Conservation (phyloP, 2,888 invertebrate genomes). For the Conomelus anceps region DNA sequence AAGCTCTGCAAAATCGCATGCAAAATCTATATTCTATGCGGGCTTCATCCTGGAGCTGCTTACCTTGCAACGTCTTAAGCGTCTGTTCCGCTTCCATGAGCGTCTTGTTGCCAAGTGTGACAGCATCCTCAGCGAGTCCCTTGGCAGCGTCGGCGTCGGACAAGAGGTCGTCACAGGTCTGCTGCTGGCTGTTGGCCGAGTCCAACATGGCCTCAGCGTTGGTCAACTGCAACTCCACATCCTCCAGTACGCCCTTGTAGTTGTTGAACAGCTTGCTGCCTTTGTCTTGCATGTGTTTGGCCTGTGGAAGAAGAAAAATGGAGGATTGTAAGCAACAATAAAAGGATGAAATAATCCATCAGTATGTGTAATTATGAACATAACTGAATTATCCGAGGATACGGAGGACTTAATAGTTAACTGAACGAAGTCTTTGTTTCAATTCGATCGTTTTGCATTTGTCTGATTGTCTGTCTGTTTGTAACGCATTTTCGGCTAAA, state of each 20-base stretch:
- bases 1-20: too few species aligned
- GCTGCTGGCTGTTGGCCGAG: slow-evolving; percentile 61
- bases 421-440: too few species aligned
- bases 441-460: too few species aligned
- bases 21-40: too few species aligned
- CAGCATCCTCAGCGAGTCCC: slow-evolving; percentile 73
- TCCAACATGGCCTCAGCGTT: slow-evolving; percentile 42
- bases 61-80: slow-evolving; percentile 54
- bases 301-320: slow-evolving; percentile 37
- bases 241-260: slow-evolving; percentile 41
- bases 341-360: too few species aligned
- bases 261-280: slow-evolving; percentile 63
- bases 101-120: slow-evolving; percentile 75
- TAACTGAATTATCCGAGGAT: too few species aligned
- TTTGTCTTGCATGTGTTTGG: slow-evolving; percentile 47
- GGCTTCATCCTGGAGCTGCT: too few species aligned
- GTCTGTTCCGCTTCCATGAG: slow-evolving; percentile 73
- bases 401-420: too few species aligned
- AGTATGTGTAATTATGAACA: too few species aligned
- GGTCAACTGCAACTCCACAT: slow-evolving; percentile 42
- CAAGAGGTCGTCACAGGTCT: slow-evolving; percentile 69
- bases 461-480: too few species aligned
- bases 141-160: slow-evolving; percentile 70
- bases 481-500: too few species aligned
- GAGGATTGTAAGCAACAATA: too few species aligned